Evolutionary conservation across 2,888 invertebrate genomes (phyloP), one percentile per base, ranked within the genome.

Genomic region (Conomelus anceps): DNA sequence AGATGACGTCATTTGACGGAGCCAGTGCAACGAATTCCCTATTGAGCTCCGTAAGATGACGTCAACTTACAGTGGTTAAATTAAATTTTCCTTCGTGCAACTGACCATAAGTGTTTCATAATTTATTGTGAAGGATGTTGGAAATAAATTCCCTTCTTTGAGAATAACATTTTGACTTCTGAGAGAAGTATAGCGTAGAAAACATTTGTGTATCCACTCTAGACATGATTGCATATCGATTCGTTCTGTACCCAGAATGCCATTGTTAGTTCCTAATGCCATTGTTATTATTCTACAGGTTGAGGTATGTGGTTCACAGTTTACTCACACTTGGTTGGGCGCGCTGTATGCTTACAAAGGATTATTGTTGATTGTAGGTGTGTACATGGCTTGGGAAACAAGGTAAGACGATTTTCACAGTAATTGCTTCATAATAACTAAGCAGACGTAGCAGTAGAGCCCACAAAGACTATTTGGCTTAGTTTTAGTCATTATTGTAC

Each of bases 361-460:
- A 0, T 94, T 98, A 0, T 94, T 98, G 22, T 95, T 98, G 22
- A 95, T 98, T 29, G 98, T 98, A 90, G 98, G 98, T 0, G 97
- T 98, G 3, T 98, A 98, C 94, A 98, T 98, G 98, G 98, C 98
- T 0, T 98, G 98, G 98, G 98, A 98, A 94, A 98, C 98, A 13
- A 95, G 94, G 94, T 94, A 92, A 92, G 24, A 63, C n/a, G 63
- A 63, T 63, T 63, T 63, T 20, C 63, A 63, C 63, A 63, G 63
- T 63, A 63, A 63, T 63, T 63, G n/a, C 63, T 63, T 63, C 63
- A 13, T 63, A 63, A 63, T 63, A 63, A 63, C 63, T 63, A 63
- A 63, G 4, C 63, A 63, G 63, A 63, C n/a, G 1, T n/a, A 63
- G n/a, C 63, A 63, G n/a, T 63, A n/a, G n/a, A 9, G 1, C n/a